Evolutionary conservation across 92 coral and sea anemone species (phyloP), one percentile per base, ranked within the genome.

Genomic region (Paramuricea clavata): DNA sequence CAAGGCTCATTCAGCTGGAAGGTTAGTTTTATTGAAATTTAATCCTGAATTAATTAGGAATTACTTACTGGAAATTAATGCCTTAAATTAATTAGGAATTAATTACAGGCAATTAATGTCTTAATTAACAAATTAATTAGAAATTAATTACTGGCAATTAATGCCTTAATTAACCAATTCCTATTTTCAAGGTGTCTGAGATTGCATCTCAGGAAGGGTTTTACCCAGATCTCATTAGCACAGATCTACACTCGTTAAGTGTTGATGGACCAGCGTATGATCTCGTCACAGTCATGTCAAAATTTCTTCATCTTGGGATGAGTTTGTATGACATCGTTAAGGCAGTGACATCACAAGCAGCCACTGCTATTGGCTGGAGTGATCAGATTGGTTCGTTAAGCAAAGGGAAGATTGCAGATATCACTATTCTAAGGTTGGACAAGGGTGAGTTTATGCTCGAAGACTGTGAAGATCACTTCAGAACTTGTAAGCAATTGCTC

Each of bases 1-100:
- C 71, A 61, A 54, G 98, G 98, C 1, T 92, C 98, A 0, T 95
- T 95, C 79, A 93, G 95, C 5, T 95, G 98, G 98, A 87, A 92
- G 62, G 62, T 54, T 54, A 54, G 62, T 54, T 54, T 54, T 54
- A 54, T 5, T 47, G 52, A 36, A 8, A 36, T 36, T 36, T 47
- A 47, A 15, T 6, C 4, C 13, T n/a, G n/a, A n/a, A n/a, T n/a
- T n/a, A n/a, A n/a, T n/a, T n/a, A n/a, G n/a, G n/a, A 47, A 47
- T 47, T 47, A 2, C 1, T 47, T 6, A 12, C 54, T 47, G 13
- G 7, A 1, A 10, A 47, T 15, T 47, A 15, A 47, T 10, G 13
- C 15, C 13, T 10, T 36, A 36, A 36, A n/a, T n/a, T n/a, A n/a
- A n/a, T n/a, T n/a, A n/a, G n/a, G n/a, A n/a, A n/a, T n/a, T 39